Percentiles rank a stretch among this genome's conserved stretches.
These are phyloP conservation scores for Proctacanthus coquilletti DNA, from an alignment of 1,140 invertebrate genomes.

Conservation along the genomic window DNA sequence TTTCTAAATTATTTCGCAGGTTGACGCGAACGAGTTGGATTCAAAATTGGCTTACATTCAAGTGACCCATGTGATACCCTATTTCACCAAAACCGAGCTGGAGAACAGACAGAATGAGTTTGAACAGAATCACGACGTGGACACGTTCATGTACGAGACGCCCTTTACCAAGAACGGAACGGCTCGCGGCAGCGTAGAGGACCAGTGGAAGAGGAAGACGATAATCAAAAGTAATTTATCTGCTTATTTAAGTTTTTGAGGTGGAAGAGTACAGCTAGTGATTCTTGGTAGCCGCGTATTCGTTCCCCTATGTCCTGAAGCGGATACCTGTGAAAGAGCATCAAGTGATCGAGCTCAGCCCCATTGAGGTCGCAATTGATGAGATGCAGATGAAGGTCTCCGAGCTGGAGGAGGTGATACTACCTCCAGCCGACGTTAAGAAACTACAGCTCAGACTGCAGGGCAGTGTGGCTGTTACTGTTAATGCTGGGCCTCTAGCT, in stretches of 20 bases:
- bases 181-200: conserved; percentile 61
- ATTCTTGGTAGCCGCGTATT: conserved; percentile 46
- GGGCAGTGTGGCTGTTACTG: conserved; percentile 80
- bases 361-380: conserved; percentile 87
- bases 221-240: conserved; percentile 54
- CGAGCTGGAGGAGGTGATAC: conserved; percentile 72
- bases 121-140: conserved; percentile 75
- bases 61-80: conserved; percentile 73
- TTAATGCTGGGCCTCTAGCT: conserved; percentile 87
- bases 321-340: conserved; percentile 60
- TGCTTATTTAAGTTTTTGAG: not conserved
- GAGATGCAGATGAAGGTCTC: conserved; percentile 76
- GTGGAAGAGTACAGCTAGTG: too few species aligned
- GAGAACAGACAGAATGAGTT: conserved; percentile 57
- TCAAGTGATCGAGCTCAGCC: conserved; percentile 62
- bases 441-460: conserved; percentile 79
- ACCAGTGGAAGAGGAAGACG: conserved; percentile 77
- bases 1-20: conserved; percentile 34
- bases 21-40: conserved; percentile 61
- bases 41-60: conserved; percentile 77
- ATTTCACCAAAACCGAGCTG: conserved; percentile 54
- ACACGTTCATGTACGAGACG: conserved; percentile 81
- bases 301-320: conserved; percentile 86
- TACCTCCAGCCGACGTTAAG: conserved; percentile 66
- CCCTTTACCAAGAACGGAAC: conserved; percentile 77